phyloP scores from a whole-genome alignment of 1,140 invertebrate species.

The Meloidogyne floridensis region DNA sequence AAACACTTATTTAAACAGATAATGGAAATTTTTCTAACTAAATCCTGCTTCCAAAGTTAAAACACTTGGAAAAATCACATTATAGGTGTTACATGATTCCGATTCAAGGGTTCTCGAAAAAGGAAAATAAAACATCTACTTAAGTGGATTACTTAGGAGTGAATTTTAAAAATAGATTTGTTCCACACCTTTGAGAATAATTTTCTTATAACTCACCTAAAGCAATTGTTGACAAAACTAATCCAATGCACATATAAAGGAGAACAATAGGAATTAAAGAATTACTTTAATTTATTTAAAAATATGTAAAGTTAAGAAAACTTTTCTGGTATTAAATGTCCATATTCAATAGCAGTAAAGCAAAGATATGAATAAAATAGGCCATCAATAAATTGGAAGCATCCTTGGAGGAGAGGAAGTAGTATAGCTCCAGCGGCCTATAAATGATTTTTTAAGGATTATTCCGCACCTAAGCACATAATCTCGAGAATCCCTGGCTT shows the following conservation, averaged over 20 bases:
- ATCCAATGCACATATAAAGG: slow-evolving; percentile 50
- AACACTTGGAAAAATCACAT: too few species aligned
- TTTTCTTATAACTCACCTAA: slow-evolving; percentile 35
- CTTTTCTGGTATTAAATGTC: slow-evolving; percentile 47
- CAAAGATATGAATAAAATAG: slow-evolving; percentile 52
- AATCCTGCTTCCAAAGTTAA: too few species aligned
- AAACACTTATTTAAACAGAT: too few species aligned
- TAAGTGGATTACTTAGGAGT: too few species aligned
- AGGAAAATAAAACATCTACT: too few species aligned
- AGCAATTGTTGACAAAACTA: slow-evolving; percentile 50
- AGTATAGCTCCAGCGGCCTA: slow-evolving; percentile 45
- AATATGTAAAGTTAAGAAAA: slow-evolving; percentile 1
- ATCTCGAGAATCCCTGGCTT: too few species aligned
- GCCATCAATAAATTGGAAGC: slow-evolving; percentile 53
- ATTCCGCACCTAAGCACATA: too few species aligned
- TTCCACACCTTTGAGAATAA: too few species aligned
- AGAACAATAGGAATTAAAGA: slow-evolving; percentile 50
- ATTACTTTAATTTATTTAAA: slow-evolving; percentile 32
- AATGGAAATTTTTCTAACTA: too few species aligned
- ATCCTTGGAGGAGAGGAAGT: slow-evolving; percentile 46
- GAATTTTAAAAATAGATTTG: too few species aligned
- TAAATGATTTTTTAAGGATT: slow-evolving; percentile 3
- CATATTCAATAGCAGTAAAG: slow-evolving; percentile 55
- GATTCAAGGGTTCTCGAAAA: too few species aligned
- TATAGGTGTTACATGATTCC: too few species aligned